Base-by-base conservation (phyloP, 30 jellyfish, hydroid and myxozoan species). In the Aurelia aurita region DNA sequence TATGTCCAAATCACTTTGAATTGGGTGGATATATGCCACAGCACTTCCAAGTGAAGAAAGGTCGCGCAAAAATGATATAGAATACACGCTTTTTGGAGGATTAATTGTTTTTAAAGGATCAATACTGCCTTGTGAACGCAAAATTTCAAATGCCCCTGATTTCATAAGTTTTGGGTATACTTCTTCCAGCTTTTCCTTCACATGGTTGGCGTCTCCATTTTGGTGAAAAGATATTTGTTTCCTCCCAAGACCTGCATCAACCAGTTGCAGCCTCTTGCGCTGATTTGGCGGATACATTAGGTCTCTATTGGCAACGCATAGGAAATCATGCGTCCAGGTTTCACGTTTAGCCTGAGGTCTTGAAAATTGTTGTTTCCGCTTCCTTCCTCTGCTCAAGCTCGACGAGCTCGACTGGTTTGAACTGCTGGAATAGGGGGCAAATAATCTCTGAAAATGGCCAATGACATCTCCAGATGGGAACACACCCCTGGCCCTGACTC, bases 291-390 rank as follows among this genome's bases (percentile, higher is more conserved):
- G 27, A n/a, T 22, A 22, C 2, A 5, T 32, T 31, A 5, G 55
- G 5, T 32, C n/a, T 16, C 28, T 19, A 28, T 3, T 32, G 2
- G 58, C 15, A 16, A 66, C 3, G 47, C 79, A 66, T 21, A 66
- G 23, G 57, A 66, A 66, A 1, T 66, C 57, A 13, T 66, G 79
- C 20, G 55, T 66, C 79, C 79, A 66, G 5, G 79, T 66, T 31
- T 66, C 79, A 32, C 44, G 44, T 5, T 32, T 32, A n/a, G n/a
- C n/a, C n/a, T n/a, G n/a, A 2, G 44, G 44, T 5, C 44, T 32
- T 32, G 44, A 2, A 1, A 5, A 32, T 1, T 1, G 5, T 32
- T 32, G 44, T 5, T 32, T 32, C 4, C 44, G 44, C 44, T 32
- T 32, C 44, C 44, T 32, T 32, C 44, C 44, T 32, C 4, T 32